These are phyloP conservation scores for Dione vanillae DNA, from an alignment of 2,888 invertebrate genomes.

Conservation along the genomic window DNA sequence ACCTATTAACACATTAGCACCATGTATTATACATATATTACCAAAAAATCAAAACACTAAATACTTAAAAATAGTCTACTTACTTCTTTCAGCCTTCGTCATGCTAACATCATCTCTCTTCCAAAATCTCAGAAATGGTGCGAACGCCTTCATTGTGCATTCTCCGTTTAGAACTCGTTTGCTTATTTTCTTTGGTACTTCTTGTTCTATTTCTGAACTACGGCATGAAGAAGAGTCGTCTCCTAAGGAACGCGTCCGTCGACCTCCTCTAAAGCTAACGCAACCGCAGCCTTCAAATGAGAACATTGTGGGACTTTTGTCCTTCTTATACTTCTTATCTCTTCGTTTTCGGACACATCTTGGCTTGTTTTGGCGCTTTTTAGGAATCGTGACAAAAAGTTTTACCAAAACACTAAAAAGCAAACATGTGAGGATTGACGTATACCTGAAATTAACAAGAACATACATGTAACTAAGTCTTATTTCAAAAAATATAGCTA, in stretches of 20 bases:
- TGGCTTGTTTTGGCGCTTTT: slow-evolving; percentile 69
- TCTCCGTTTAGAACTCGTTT: slow-evolving; percentile 71
- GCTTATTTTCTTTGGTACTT: slow-evolving; percentile 71
- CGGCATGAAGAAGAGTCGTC: slow-evolving; percentile 80
- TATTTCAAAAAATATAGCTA: not conserved
- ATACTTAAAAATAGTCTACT: slow-evolving; percentile 58
- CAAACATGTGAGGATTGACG: slow-evolving; percentile 51
- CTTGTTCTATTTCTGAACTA: slow-evolving; percentile 80
- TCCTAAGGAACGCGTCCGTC: slow-evolving; percentile 70
- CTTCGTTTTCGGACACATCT: slow-evolving; percentile 79
- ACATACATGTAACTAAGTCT: slow-evolving; percentile 16
- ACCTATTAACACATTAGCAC: no score
- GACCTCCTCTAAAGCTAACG: slow-evolving; percentile 72
- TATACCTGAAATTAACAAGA: slow-evolving; percentile 50
- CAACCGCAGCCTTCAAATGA: slow-evolving; percentile 80
- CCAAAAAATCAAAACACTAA: no score
- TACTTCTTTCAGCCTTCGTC: slow-evolving; percentile 91
- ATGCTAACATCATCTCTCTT: slow-evolving; percentile 89
- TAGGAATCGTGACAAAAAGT: slow-evolving; percentile 67
- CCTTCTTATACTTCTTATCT: slow-evolving; percentile 77
- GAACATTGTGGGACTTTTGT: slow-evolving; percentile 79
- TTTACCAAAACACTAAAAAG: slow-evolving; percentile 26
- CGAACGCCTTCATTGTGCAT: slow-evolving; percentile 81
- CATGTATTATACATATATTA: no score
- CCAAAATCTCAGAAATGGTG: slow-evolving; percentile 88